These are phyloP conservation scores for Oreocharis arfaki DNA, from an alignment of 2,113 vertebrate genomes.

Conservation along the genomic window DNA sequence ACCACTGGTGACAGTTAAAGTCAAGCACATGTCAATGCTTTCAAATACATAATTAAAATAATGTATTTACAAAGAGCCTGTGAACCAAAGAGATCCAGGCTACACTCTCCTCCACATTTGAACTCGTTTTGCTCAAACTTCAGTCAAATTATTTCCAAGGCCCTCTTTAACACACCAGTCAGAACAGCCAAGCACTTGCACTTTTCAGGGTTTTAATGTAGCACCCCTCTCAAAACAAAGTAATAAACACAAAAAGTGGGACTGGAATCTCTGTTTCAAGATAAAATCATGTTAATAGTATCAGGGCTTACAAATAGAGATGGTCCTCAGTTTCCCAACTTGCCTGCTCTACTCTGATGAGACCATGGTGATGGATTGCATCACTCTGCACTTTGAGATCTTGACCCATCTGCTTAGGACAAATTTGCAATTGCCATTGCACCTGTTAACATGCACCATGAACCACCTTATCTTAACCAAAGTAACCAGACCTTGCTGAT, in stretches of 20 bases:
- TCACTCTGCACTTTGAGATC: neutral
- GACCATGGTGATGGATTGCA: neutral
- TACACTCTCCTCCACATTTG: neutral
- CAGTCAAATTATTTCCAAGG: neutral
- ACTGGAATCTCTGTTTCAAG: neutral
- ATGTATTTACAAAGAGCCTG: neutral
- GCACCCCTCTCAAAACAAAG: neutral
- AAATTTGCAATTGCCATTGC: neutral
- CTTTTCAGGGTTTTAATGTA: neutral
- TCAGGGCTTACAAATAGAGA: neutral
- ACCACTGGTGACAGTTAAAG: neutral
- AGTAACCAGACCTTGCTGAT: neutral
- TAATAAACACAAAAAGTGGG: neutral
- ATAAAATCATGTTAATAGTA: fast-evolving
- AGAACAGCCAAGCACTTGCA: neutral
- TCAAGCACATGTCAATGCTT: neutral
- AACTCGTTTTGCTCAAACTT: neutral
- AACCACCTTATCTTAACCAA: neutral
- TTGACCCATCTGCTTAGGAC: neutral
- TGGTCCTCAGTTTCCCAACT: neutral
- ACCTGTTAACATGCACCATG: neutral
- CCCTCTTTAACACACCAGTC: neutral
- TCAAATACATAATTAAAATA: neutral
- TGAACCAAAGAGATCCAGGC: neutral
- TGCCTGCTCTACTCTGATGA: neutral